These are phyloP conservation scores for Meloidogyne chitwoodi DNA, from an alignment of 1,140 invertebrate genomes.

Conservation along the genomic window DNA sequence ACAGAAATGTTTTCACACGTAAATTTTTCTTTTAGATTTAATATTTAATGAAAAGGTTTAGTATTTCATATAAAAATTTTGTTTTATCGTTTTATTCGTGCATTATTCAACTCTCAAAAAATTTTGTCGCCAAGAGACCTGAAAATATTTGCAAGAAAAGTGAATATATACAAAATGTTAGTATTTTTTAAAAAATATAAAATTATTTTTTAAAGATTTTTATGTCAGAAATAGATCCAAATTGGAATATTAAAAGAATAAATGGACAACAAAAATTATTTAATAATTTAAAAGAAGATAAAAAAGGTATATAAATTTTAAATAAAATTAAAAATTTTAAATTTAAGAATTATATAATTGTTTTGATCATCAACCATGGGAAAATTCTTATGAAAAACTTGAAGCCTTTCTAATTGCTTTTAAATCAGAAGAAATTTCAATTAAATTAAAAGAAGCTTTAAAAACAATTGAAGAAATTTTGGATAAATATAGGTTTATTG, in stretches of 20 bases:
- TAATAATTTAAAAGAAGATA: neutral
- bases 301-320: neutral
- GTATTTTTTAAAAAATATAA: neutral
- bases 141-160: neutral
- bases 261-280: neutral
- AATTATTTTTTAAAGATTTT: neutral
- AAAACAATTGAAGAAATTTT: conserved; percentile 33
- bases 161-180: neutral
- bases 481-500: conserved; percentile 33
- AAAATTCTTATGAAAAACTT: conserved; percentile 52
- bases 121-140: neutral
- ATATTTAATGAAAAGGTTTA: neutral
- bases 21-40: no score
- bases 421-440: conserved; percentile 16
- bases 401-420: conserved; percentile 18
- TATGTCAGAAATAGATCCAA: neutral
- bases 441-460: conserved; percentile 31
- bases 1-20: no score
- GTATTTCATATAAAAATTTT: neutral
- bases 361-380: conserved; percentile 61
- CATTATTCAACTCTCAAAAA: neutral
- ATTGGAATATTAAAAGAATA: neutral
- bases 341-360: conserved; percentile 60
- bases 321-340: neutral
- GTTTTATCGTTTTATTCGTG: neutral